Evolutionary conservation across 2,113 vertebrate species (phyloP).

Genomic region (Cephalopholis sonnerati): DNA sequence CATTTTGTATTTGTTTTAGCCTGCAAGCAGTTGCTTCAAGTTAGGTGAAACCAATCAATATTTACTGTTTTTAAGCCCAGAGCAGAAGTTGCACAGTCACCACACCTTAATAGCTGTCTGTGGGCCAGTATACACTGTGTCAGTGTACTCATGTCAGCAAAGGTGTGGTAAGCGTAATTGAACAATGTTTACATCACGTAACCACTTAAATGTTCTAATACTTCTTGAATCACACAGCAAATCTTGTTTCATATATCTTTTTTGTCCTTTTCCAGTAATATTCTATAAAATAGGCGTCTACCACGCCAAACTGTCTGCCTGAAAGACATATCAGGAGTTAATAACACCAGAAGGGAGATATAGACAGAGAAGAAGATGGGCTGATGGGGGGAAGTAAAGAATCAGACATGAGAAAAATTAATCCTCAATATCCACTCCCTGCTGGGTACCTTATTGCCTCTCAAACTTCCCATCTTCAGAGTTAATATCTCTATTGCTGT

Average conservation of each 20-base stretch:
- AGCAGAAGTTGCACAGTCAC: slow-evolving; percentile 64
- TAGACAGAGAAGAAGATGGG: slow-evolving; percentile 47
- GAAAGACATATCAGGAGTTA: slow-evolving; percentile 59
- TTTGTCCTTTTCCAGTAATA: slow-evolving; percentile 23
- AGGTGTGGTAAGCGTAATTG: slow-evolving; percentile 39
- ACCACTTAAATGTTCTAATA: slow-evolving; percentile 25
- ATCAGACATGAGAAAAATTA: slow-evolving; percentile 82
- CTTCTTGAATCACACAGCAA: slow-evolving; percentile 8
- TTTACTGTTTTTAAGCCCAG: slow-evolving; percentile 62
- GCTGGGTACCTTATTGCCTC: slow-evolving; percentile 84
- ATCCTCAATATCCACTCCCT: slow-evolving; percentile 84
- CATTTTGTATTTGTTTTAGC: slow-evolving; percentile 49
- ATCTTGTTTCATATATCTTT: neutral
- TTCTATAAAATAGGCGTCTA: slow-evolving; percentile 46
- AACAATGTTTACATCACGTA: slow-evolving; percentile 51
- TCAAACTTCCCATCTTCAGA: slow-evolving; percentile 82
- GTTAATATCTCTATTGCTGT: slow-evolving; percentile 83
- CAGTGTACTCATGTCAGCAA: slow-evolving; percentile 51
- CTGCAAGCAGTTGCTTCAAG: slow-evolving; percentile 38
- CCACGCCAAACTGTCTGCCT: slow-evolving; percentile 19
- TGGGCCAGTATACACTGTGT: slow-evolving; percentile 57
- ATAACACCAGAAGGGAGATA: slow-evolving; percentile 60
- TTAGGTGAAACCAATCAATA: slow-evolving; percentile 60
- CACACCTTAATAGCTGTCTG: slow-evolving; percentile 63
- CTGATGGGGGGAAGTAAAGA: slow-evolving; percentile 66